Percentiles rank a stretch among this genome's conserved stretches.
Conservation (phyloP, 2,797 vertebrate species). For the Pipistrellus kuhlii region DNA sequence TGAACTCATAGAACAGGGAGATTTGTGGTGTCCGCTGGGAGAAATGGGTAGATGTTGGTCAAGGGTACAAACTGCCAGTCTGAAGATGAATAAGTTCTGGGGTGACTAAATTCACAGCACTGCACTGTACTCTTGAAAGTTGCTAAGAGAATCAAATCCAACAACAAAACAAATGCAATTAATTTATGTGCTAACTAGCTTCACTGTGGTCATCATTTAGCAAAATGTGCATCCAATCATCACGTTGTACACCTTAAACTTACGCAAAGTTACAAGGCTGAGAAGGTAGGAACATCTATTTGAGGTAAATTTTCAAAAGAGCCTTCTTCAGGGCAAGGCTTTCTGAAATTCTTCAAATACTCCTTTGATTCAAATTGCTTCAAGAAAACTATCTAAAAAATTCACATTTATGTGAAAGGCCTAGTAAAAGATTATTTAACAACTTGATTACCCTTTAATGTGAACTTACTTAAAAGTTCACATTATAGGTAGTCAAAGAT, state of each 20-base stretch:
- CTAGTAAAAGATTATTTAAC: background rate
- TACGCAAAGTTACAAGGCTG: background rate
- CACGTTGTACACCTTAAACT: background rate
- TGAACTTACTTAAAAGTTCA: background rate
- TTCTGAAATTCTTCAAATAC: background rate
- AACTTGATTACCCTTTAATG: background rate
- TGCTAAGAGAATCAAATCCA: background rate
- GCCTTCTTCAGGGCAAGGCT: background rate
- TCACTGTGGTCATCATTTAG: background rate
- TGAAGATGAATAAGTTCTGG: background rate
- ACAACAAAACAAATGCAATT: background rate
- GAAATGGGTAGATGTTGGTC: background rate
- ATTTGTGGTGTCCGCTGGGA: too few relatives aligned
- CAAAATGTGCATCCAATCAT: background rate
- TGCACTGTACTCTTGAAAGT: background rate
- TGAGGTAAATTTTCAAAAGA: background rate
- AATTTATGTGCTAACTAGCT: background rate
- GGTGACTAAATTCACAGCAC: background rate
- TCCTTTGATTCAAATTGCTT: conserved; percentile 31
- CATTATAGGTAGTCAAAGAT: background rate
- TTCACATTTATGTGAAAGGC: background rate
- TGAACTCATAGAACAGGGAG: background rate
- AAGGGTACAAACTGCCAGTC: background rate
- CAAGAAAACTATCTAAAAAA: conserved; percentile 7
- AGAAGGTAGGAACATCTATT: background rate